Conservation (phyloP, 2,113 vertebrate species). For the Miniopterus natalensis region DNA sequence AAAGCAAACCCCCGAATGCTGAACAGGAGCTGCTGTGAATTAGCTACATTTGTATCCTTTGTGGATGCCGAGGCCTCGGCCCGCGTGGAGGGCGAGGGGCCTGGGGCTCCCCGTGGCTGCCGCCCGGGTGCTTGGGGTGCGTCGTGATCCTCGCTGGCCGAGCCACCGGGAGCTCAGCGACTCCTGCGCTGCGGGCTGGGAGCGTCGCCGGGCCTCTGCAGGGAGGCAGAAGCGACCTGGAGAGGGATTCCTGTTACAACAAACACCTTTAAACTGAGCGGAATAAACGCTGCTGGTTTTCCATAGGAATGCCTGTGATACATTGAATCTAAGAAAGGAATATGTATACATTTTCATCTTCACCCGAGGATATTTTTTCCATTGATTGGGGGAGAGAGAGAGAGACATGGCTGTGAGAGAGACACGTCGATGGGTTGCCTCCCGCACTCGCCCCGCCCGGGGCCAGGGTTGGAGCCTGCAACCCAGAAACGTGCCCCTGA, state of each 20-base stretch:
- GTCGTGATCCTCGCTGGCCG: rapidly evolving
- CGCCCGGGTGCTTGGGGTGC: rapidly evolving
- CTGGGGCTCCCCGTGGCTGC: rapidly evolving
- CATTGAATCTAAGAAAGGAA: too few species aligned
- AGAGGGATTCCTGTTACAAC: rapidly evolving
- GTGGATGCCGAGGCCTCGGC: background rate
- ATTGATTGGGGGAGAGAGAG: too few species aligned
- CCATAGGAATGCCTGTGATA: rapidly evolving
- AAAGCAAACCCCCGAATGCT: background rate
- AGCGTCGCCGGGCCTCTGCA: rapidly evolving
- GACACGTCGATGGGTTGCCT: too few species aligned
- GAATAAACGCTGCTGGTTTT: background rate
- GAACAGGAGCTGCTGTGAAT: background rate
- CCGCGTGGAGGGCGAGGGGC: rapidly evolving
- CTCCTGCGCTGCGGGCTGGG: rapidly evolving
- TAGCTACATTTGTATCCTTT: too few species aligned
- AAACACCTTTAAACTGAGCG: background rate
- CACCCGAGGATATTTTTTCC: too few species aligned
- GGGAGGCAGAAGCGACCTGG: rapidly evolving
- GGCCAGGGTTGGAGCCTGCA: too few species aligned
- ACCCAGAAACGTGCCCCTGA: too few species aligned
- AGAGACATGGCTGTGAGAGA: too few species aligned
- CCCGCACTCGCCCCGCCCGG: too few species aligned
- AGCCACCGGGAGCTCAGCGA: background rate
- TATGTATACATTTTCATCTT: background rate